A percentile compares a stretch with the other conserved stretches of the same genome.
phyloP scores from a whole-genome alignment of 2,797 vertebrate species.

The Sebastes jordani region DNA sequence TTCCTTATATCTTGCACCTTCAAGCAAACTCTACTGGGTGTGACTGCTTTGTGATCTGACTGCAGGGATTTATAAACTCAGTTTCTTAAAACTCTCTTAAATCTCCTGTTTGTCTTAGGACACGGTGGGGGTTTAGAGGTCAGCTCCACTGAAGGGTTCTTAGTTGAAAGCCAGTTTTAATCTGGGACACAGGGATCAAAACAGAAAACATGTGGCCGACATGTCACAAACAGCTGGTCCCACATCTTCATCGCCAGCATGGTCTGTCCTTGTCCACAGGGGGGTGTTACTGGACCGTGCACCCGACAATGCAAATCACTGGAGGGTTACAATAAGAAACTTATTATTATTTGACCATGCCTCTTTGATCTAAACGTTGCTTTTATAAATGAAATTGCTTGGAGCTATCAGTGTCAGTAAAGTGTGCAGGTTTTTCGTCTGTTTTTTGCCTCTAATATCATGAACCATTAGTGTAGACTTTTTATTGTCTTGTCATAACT shows the following conservation, averaged over 20 bases:
- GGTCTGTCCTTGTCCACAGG: slow-evolving; percentile 33
- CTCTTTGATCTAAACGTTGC: too few relatives aligned
- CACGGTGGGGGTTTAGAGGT: not conserved
- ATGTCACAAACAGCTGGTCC: not conserved
- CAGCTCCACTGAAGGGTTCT: not conserved
- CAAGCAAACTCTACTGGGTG: not conserved
- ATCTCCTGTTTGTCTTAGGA: not conserved
- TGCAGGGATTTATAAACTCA: not conserved
- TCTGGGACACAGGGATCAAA: not conserved
- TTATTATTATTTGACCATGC: not conserved
- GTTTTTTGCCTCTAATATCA: not conserved
- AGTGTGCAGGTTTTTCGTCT: not conserved
- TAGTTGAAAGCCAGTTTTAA: not conserved
- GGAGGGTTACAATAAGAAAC: not conserved
- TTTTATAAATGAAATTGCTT: not conserved
- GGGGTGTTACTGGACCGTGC: slow-evolving; percentile 17
- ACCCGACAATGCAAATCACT: not conserved
- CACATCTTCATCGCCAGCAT: too few relatives aligned
- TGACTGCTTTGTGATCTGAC: not conserved
- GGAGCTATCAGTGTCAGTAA: not conserved
- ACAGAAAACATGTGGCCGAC: too few relatives aligned
- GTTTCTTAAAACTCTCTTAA: not conserved
- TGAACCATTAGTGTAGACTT: not conserved
- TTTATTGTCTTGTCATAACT: not conserved
- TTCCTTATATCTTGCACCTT: not conserved